phyloP scores from a whole-genome alignment of 2,797 vertebrate genomes.

The Pterois miles region DNA sequence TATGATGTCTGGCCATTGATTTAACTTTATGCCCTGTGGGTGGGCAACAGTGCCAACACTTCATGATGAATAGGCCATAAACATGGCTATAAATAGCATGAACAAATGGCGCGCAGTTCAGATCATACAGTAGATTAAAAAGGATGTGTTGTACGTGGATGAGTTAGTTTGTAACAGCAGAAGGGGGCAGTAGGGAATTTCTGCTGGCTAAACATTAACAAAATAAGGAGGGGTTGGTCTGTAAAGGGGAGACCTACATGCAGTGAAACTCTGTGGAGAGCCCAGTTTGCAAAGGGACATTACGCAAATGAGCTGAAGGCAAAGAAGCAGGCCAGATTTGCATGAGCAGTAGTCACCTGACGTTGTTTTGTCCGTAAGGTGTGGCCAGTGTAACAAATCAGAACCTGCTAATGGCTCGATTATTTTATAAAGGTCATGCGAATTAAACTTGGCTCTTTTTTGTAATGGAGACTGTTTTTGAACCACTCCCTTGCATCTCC shows the following conservation, averaged over 20 bases:
- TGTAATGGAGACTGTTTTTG: neutral
- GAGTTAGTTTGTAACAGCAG: neutral
- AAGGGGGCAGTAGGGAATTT: neutral
- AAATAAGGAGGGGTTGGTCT: conserved; percentile 19
- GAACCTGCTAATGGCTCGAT: neutral
- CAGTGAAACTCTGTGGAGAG: neutral
- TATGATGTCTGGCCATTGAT: conserved; percentile 73
- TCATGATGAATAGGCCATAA: neutral
- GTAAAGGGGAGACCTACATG: neutral
- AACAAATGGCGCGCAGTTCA: neutral
- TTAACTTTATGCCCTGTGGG: conserved; percentile 41
- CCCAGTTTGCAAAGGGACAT: conserved; percentile 35
- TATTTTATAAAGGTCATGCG: neutral
- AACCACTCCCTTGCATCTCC: conserved; percentile 9
- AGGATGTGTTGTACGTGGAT: neutral
- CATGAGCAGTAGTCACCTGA: conserved; percentile 3
- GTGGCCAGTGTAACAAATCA: conserved; percentile 2
- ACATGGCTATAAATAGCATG: neutral
- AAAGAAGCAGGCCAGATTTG: conserved; percentile 39
- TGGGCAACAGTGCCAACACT: neutral
- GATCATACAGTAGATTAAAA: neutral
- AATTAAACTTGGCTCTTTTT: neutral
- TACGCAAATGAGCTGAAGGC: conserved; percentile 16
- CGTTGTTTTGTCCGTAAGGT: neutral
- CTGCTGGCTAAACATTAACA: conserved; percentile 39